Evolutionary conservation across 64 coral and sea anemone species (phyloP), one percentile per base, ranked within the genome.

Genomic region (Montipora sp.): DNA sequence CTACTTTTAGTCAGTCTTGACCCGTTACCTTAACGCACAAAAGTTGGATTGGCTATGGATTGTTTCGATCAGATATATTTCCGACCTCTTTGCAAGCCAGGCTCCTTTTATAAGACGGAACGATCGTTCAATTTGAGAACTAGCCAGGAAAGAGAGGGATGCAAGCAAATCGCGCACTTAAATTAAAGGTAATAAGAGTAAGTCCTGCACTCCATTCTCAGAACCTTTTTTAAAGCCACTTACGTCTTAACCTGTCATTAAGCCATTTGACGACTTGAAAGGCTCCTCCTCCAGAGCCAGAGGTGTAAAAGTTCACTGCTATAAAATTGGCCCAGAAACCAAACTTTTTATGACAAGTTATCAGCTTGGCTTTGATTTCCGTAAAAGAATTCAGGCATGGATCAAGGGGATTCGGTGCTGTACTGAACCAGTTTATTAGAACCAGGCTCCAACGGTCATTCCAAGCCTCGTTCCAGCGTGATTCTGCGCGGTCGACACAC

Each of bases 371-470:
- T 51, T 67, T 94, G 48, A 98, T 84, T 19, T 75, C 83, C 19
- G 46, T 9, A 74, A 92, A 96, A 20, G 94, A 91, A 91, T 98
- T 98, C 18, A 98, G 83, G 58, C 97, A 98, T 21, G 97, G 97
- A 7, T 93, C 18, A 53, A 98, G 63, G 11, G 89, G 87, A 60
- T 98, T 83, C 1, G 89, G 24, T 36, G 77, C 22, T 15, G 97
- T 98, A 19, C 91, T 79, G 50, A 98, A 98, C 97, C 97, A 98
- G 44, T 98, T 98, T 13, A 98, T 78, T 5, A 98, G 75, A 19
- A 96, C 78, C 46, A 98, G 66, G 20, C 92, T 92, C 81, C 92
- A 87, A 16, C 15, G 71, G 47, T 83, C 83, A 86, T 69, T 84
- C 18, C 55, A 46, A 2, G 22, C 24, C 0, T 51, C 70, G 24